Evolutionary conservation across 2,888 invertebrate genomes (phyloP).

Genomic region (Philereme vetulata): DNA sequence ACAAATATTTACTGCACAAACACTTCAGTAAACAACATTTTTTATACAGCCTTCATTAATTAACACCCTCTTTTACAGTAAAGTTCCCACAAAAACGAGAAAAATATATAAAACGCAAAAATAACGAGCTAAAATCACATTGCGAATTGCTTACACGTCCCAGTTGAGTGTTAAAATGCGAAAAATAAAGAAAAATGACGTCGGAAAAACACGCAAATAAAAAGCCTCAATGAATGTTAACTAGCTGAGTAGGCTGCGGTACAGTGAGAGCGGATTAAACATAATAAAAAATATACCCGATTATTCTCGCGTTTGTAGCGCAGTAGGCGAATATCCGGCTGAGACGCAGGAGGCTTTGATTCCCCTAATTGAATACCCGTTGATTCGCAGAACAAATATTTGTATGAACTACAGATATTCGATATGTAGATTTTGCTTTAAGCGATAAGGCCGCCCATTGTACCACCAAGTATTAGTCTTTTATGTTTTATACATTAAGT

Average conservation of each 20-base stretch:
- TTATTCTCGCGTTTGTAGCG: no score
- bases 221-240: slow-evolving; percentile 55
- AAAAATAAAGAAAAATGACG: slow-evolving; percentile 46
- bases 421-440: no score
- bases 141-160: slow-evolving; percentile 40
- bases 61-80: slow-evolving; percentile 5
- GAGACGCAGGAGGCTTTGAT: no score
- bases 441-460: no score
- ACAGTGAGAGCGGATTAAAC: slow-evolving; percentile 14
- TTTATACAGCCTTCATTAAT: slow-evolving; percentile 4
- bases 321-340: no score
- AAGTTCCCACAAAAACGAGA: slow-evolving; percentile 13
- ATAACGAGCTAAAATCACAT: slow-evolving; percentile 34
- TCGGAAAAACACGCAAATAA: slow-evolving; percentile 46
- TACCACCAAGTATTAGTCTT: no score
- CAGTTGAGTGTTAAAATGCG: slow-evolving; percentile 39
- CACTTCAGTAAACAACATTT: background rate
- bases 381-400: no score
- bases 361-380: no score
- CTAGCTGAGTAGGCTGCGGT: slow-evolving; percentile 37
- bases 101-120: slow-evolving; percentile 31
- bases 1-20: background rate
- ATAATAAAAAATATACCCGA: background rate
- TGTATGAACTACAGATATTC: no score
- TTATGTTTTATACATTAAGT: no score